Evolutionary conservation across 2,797 vertebrate species (phyloP).

Genomic region (Lateolabrax maculatus): DNA sequence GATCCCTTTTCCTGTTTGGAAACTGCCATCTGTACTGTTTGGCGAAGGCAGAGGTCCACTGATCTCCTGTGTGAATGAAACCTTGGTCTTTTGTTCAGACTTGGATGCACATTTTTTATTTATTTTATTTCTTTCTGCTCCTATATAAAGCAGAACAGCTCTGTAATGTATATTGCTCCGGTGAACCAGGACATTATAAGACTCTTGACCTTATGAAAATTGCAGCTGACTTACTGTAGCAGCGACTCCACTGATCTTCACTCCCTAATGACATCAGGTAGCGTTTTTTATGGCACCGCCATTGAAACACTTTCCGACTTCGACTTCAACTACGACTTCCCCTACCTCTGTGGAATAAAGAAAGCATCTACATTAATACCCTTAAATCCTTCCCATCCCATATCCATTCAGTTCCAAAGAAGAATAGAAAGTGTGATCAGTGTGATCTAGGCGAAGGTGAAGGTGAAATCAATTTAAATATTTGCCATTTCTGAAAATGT

Average conservation of each 20-base stretch:
- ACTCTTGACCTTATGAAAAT: constrained; percentile 29
- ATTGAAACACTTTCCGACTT: too few relatives aligned
- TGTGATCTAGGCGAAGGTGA: not conserved
- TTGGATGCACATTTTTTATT: not conserved
- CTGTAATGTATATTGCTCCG: not conserved
- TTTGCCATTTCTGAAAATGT: not conserved
- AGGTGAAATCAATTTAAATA: constrained; percentile 1
- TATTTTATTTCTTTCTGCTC: not conserved
- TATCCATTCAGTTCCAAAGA: not conserved
- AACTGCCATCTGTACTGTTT: too few relatives aligned
- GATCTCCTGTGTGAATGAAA: not conserved
- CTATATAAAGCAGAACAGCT: not conserved
- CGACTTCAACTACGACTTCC: too few relatives aligned
- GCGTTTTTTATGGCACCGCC: not conserved
- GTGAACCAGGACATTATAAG: not conserved
- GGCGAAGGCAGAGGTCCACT: not conserved
- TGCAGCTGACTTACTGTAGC: not conserved
- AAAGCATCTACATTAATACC: not conserved
- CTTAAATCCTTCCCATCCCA: constrained; percentile 6
- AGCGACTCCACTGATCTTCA: not conserved
- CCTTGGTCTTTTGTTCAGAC: not conserved
- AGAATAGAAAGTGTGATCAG: constrained; percentile 8
- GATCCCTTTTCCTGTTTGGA: too few relatives aligned
- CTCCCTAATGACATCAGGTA: not conserved
- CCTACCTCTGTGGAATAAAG: not conserved